Base-by-base conservation (phyloP, 2,113 vertebrate genomes). In the Gallinago jamesoni region DNA sequence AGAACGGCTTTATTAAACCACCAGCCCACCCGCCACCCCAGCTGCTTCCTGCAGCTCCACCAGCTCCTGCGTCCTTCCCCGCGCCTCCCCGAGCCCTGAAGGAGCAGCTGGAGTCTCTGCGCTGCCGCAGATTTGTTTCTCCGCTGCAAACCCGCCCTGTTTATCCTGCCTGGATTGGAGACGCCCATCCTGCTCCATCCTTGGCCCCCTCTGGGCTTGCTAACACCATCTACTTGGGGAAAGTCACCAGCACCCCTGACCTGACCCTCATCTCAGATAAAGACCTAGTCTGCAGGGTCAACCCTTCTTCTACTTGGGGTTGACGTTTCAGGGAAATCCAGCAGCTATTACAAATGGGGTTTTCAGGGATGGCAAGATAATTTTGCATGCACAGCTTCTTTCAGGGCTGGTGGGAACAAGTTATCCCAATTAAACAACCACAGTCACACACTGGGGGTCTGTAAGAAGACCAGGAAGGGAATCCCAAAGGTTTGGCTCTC, bases 251-350 rank as follows among this genome's bases (percentile, higher is more conserved):
- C 55, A 84, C 18, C 62, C 60, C 48, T 33, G 37, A 12, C 16
- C 74, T 12, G 62, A 69, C 18, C 24, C 47, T 33, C 23, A 25
- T 22, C 70, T 60, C 57, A 25, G 52, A 59, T 9, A 50, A 52
- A n/a, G 75, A 59, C 39, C 37, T 14, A 28, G 14, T 20, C 55
- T n/a, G 47, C 15, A 41, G 31, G 8, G 23, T 17, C 27, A 37
- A 18, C 39, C 28, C 53, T 56, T 60, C 25, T 41, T 55, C 60
- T 79, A 2, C 41, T 43, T 43, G n/a, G 48, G 74, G n/a, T 21
- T 0, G 0, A 31, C 0, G 3, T 52, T 22, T 53, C n/a, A 45
- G 23, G 47, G 53, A 81, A 21, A 18, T 37, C 15, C 27, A 76
- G 47, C 28, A 76, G 50, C 25, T 66, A 5, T 53, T 60, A 59